These are phyloP conservation scores for Ecliptopera silaceata DNA, from an alignment of 2,888 invertebrate genomes.

Conservation along the genomic window DNA sequence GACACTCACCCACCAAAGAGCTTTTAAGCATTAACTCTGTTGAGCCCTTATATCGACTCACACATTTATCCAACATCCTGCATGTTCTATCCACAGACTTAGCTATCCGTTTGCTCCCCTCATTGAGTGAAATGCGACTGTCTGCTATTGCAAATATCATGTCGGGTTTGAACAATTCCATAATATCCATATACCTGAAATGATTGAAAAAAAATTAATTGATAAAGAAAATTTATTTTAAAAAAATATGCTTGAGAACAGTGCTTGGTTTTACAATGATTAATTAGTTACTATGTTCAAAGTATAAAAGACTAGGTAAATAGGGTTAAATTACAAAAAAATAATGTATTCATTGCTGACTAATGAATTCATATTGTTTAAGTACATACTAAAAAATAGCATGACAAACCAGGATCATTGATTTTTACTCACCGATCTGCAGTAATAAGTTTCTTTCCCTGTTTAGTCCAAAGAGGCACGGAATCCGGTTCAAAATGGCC, in stretches of 20 bases:
- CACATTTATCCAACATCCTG: conserved; percentile 86
- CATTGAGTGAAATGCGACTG: conserved; percentile 86
- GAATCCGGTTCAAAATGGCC: conserved; percentile 88
- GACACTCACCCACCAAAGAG: conserved; percentile 71
- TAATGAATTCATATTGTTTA: too few species aligned
- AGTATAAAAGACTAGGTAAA: too few species aligned
- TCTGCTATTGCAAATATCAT: conserved; percentile 92
- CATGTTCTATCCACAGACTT: conserved; percentile 89
- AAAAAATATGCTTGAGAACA: too few species aligned
- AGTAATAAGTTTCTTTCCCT: conserved; percentile 87
- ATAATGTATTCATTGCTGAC: too few species aligned
- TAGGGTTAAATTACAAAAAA: too few species aligned
- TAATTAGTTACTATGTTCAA: too few species aligned
- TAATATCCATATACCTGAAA: conserved; percentile 88
- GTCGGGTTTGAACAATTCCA: conserved; percentile 91
- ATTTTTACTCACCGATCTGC: conserved; percentile 78
- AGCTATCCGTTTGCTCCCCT: conserved; percentile 86
- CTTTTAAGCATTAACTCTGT: conserved; percentile 64
- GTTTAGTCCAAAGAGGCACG: conserved; percentile 90
- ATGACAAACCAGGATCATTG: too few species aligned
- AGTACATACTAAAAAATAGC: too few species aligned
- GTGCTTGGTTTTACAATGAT: too few species aligned
- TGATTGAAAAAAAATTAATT: neutral
- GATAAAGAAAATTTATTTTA: too few species aligned
- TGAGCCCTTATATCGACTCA: conserved; percentile 85